Percentiles rank a stretch among this genome's conserved stretches.
These are phyloP conservation scores for Eupithecia abbreviata DNA, from an alignment of 2,888 invertebrate species.

Conservation along the genomic window DNA sequence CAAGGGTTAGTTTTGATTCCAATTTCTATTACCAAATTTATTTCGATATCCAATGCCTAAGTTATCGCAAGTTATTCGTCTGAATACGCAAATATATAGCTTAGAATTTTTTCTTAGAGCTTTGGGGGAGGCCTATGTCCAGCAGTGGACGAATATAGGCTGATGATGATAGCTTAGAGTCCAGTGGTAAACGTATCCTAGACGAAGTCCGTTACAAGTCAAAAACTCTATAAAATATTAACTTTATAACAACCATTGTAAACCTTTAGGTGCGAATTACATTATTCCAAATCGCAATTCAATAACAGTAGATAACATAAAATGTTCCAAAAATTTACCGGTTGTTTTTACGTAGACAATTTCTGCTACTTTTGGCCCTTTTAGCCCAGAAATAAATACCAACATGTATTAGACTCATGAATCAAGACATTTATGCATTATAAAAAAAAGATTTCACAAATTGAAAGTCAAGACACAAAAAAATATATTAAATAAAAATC, in stretches of 20 bases:
- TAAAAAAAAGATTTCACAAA: background rate
- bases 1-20: too few species aligned
- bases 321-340: constrained; percentile 28
- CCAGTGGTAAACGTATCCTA: constrained; percentile 24
- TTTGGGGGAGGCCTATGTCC: too few species aligned
- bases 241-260: constrained; percentile 39
- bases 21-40: too few species aligned
- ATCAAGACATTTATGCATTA: background rate
- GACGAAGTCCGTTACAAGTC: constrained; percentile 31
- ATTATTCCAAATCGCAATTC: constrained; percentile 30
- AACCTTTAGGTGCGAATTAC: constrained; percentile 33
- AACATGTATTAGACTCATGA: background rate
- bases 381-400: background rate
- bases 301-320: constrained; percentile 36
- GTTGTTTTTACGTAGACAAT: constrained; percentile 24
- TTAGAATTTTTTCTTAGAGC: too few species aligned
- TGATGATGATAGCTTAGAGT: background rate
- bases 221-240: constrained; percentile 37
- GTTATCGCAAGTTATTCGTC: too few species aligned
- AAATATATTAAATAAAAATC: background rate
- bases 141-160: too few species aligned
- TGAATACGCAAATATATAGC: too few species aligned
- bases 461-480: background rate
- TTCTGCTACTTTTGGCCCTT: background rate
- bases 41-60: too few species aligned